Evolutionary conservation across 2,888 invertebrate genomes (phyloP), one percentile per base, ranked within the genome.

Genomic region (Therioaphis trifolii): DNA sequence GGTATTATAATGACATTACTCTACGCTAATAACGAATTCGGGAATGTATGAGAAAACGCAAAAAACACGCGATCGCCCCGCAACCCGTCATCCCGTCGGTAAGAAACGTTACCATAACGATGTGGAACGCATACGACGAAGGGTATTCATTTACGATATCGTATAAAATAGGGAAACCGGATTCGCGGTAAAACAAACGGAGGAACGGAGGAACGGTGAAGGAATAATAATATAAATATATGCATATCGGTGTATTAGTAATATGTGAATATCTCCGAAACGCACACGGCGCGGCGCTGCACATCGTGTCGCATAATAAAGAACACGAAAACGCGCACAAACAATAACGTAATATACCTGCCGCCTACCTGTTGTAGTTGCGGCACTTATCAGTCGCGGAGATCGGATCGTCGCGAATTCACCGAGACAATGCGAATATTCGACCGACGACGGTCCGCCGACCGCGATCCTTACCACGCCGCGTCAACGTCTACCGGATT

Each of bases 351-450:
- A 4, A 4, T 49, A 49, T 49, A 49, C 46, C 4, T 49, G 15
- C 4, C 12, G 12, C 12, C 14, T 4, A 61, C 75, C 58, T 14
- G 58, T 27, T n/a, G n/a, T n/a, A n/a, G n/a, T n/a, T n/a, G 52
- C 55, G 18, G 46, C n/a, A 46, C 27, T 76, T 76, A 46, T 76
- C 76, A 27, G 74, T 29, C 24, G n/a, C n/a, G 14, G 9, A 76
- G 43, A 75, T 75, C 43, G 35, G n/a, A n/a, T n/a, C n/a, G n/a
- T n/a, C n/a, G n/a, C n/a, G n/a, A n/a, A n/a, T n/a, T n/a, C 21
- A 9, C 9, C 58, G 24, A 61, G 61, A 76, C 76, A 63, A 76
- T 76, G 76, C 61, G 40, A 63, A 46, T 76, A 63, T 46, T 14
- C n/a, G n/a, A 63, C 12, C n/a, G n/a, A n/a, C n/a, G n/a, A n/a